These are phyloP conservation scores for Larimichthys polyactis DNA, from an alignment of 2,113 vertebrate species.

Conservation along the genomic window DNA sequence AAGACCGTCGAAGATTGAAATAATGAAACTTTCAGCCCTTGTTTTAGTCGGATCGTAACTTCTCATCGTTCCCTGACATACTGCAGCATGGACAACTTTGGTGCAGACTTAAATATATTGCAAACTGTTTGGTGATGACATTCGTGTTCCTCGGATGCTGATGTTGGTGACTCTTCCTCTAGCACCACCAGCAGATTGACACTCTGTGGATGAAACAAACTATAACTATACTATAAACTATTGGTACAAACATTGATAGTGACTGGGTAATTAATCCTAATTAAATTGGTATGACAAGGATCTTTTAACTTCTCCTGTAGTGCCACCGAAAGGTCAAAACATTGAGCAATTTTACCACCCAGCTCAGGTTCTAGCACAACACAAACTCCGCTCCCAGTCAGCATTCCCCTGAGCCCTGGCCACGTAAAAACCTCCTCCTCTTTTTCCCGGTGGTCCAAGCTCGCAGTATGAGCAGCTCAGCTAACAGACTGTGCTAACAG, in stretches of 20 bases:
- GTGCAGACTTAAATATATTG: background rate
- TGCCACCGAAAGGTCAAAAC: background rate
- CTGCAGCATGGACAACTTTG: background rate
- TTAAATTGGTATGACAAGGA: background rate
- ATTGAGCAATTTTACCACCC: too few species aligned
- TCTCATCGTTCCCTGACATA: background rate
- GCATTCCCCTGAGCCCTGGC: too few species aligned
- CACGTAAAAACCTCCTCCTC: too few species aligned
- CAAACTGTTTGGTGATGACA: background rate
- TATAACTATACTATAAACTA: background rate
- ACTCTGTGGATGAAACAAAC: background rate
- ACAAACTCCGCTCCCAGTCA: too few species aligned
- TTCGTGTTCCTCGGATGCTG: background rate
- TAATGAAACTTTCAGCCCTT: slow-evolving; percentile 1
- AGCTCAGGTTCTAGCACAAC: too few species aligned
- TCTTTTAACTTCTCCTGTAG: background rate
- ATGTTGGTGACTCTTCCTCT: background rate
- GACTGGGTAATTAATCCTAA: background rate
- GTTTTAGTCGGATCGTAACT: background rate
- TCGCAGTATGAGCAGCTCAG: too few species aligned
- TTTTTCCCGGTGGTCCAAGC: too few species aligned
- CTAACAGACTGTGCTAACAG: too few species aligned
- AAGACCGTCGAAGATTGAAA: background rate
- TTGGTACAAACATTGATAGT: background rate
- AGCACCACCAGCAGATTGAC: background rate